phyloP scores from a whole-genome alignment of 2,888 invertebrate species.

The Deilephila elpenor region DNA sequence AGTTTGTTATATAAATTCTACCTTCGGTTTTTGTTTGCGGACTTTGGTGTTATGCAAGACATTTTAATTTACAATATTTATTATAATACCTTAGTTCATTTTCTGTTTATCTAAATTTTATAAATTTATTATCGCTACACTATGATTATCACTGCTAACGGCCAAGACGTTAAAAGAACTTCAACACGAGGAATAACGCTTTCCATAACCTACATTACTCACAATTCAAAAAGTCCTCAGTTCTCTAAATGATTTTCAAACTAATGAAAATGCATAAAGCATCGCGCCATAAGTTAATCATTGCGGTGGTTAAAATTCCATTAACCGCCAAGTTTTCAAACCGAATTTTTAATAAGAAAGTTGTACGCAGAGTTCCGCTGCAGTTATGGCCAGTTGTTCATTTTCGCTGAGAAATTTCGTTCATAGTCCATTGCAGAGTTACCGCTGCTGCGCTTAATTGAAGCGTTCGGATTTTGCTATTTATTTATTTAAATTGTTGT shows the following conservation, averaged over 20 bases:
- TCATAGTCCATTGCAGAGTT: conserved; percentile 21
- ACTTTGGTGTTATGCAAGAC: too few relatives aligned
- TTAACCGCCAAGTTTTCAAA: conserved; percentile 65
- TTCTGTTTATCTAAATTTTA: too few relatives aligned
- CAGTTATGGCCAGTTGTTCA: conserved; percentile 52
- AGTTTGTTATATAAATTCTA: too few relatives aligned
- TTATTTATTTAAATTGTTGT: neutral
- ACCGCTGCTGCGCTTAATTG: conserved; percentile 22
- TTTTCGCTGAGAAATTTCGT: conserved; percentile 47
- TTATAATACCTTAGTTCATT: too few relatives aligned
- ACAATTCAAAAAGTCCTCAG: neutral
- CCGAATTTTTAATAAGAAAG: conserved; percentile 76
- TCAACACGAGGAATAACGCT: too few relatives aligned
- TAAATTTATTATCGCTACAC: too few relatives aligned
- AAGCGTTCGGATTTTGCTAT: conserved; percentile 10
- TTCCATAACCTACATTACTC: too few relatives aligned
- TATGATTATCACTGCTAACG: too few relatives aligned
- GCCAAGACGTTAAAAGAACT: too few relatives aligned
- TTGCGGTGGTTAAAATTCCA: conserved; percentile 71
- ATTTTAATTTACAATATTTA: too few relatives aligned
- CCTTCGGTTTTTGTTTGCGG: too few relatives aligned
- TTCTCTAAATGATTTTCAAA: conserved; percentile 10
- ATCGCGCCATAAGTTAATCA: conserved; percentile 61
- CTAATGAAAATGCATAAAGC: conserved; percentile 41
- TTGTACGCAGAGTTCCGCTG: conserved; percentile 49